These are phyloP conservation scores for Corbicula japonica DNA, from an alignment of 2,888 invertebrate genomes.

Conservation along the genomic window DNA sequence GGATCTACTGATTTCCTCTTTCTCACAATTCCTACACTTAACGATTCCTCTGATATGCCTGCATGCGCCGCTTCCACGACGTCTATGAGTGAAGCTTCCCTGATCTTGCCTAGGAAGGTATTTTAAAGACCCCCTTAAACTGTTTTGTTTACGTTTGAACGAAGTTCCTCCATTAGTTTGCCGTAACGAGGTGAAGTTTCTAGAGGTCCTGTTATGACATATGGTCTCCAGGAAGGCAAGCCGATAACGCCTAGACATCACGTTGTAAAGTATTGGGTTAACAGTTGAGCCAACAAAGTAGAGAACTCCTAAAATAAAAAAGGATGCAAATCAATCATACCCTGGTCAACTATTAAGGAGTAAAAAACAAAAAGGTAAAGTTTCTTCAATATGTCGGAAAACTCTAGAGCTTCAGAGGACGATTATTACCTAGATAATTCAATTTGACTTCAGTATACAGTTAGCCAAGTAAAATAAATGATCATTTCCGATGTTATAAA, in stretches of 20 bases:
- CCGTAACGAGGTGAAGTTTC: constrained; percentile 22
- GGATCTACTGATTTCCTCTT: not conserved
- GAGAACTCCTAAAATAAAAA: constrained; percentile 90
- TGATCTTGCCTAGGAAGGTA: not conserved
- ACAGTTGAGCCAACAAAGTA: constrained; percentile 97
- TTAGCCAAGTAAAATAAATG: no score
- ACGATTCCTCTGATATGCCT: not conserved
- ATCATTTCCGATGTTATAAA: no score
- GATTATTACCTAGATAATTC: no score
- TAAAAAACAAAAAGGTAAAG: no score
- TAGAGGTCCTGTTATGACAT: constrained; percentile 44
- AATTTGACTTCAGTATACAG: no score
- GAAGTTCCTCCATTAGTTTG: constrained; percentile 21
- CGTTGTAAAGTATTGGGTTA: constrained; percentile 96
- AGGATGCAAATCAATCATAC: not conserved
- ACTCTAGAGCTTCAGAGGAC: no score
- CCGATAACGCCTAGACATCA: constrained; percentile 98
- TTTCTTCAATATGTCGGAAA: no score
- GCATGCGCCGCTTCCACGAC: not conserved
- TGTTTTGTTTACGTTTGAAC: constrained; percentile 16
- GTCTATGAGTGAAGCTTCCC: not conserved
- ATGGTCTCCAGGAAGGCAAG: constrained; percentile 92
- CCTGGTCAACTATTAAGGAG: not conserved
- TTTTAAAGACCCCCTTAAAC: constrained; percentile 12
- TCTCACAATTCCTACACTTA: not conserved